Evolutionary conservation across 2,888 invertebrate genomes (phyloP).

Genomic region (Mythimna albipuncta): DNA sequence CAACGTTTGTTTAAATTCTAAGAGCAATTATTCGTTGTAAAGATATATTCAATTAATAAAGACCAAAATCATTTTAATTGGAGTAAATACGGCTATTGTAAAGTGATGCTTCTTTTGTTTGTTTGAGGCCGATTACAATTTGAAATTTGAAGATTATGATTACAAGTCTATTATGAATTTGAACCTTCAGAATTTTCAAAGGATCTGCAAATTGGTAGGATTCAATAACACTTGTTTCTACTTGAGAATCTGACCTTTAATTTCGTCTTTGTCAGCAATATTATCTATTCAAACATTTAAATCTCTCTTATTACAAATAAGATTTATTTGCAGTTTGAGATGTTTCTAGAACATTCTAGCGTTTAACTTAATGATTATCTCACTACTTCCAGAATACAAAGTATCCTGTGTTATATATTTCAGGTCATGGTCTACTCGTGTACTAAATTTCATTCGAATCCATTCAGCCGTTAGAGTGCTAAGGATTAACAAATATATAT

Average conservation of each 20-base stretch:
- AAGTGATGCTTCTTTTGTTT: slow-evolving; percentile 10
- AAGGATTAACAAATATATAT: too few relatives aligned
- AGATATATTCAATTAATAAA: slow-evolving; percentile 2
- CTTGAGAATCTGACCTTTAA: background rate
- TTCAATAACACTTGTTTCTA: background rate
- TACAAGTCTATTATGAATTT: background rate
- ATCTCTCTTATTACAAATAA: too few relatives aligned
- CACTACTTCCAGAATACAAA: too few relatives aligned
- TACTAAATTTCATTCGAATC: too few relatives aligned
- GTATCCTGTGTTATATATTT: too few relatives aligned
- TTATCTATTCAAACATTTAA: too few relatives aligned
- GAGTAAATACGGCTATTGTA: slow-evolving; percentile 1
- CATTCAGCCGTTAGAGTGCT: too few relatives aligned
- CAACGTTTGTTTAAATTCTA: slow-evolving; percentile 2
- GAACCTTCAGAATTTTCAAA: background rate
- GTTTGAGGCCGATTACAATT: background rate
- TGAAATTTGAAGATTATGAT: slow-evolving; percentile 8
- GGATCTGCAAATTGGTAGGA: background rate
- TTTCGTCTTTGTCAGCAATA: background rate
- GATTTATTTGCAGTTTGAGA: too few relatives aligned
- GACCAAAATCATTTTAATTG: slow-evolving; percentile 31
- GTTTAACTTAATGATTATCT: too few relatives aligned
- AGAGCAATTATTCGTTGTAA: slow-evolving; percentile 23
- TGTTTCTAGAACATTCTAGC: too few relatives aligned
- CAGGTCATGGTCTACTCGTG: too few relatives aligned